Base-by-base conservation (phyloP, 1,140 invertebrate species). In the Microplitis demolitor region DNA sequence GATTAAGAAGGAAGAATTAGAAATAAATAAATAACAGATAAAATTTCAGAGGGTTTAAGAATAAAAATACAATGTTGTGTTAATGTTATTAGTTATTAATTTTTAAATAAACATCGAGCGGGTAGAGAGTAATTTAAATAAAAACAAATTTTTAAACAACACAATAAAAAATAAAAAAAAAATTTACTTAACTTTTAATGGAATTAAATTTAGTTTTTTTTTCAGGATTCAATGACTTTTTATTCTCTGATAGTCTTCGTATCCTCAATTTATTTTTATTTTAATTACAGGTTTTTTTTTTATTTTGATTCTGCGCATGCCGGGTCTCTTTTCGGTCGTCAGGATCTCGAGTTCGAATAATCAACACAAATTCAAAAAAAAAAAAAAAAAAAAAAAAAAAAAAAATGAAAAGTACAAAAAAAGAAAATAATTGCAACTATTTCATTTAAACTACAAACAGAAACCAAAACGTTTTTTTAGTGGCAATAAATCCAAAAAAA, bases 281-380 rank as follows among this genome's bases (percentile, higher is more conserved):
- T 56, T 56, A 16, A n/a, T 56, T 1, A 16, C 3, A 31, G 24
- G n/a, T 31, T 34, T 9, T 34, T 64, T 13, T 64, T 13, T 24
- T 24, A 24, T 24, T 35, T 31, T 64, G 33, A 64, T 64, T 64
- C 58, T 56, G 53, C 66, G 66, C 45, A 67, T 67, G 66, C 66
- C 66, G 66, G 66, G 66, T 67, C 66, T 67, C 66, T 37, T 39
- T 64, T 34, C 31, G 66, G 24, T 34, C 66, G 66, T 67, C 51
- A 37, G 66, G 66, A 56, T 67, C 45, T 67, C 66, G 16, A 67
- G 50, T 24, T 64, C n/a, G 54, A 39, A 61, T 69, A 11, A 37
- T 14, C 8, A 60, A 78, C 76, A 76, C 64, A 73, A 80, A 66
- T 75, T 77, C 61, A 77, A 51, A 53, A 69, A 71, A n/a, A n/a